Conservation (phyloP, 2,797 vertebrate species). For the Enteromius fasciolatus region DNA sequence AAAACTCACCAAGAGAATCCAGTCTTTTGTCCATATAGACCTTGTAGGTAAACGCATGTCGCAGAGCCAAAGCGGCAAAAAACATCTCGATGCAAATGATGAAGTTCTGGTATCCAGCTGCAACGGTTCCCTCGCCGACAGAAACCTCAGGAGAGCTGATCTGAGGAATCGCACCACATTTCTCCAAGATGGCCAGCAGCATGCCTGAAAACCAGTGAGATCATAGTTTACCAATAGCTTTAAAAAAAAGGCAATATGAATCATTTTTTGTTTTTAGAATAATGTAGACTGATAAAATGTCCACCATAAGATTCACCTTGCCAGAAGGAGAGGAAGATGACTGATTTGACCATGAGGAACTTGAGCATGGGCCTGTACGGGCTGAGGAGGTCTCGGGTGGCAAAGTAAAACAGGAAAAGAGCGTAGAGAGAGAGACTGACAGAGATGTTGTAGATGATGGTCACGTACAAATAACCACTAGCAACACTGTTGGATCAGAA, state of each 20-base stretch:
- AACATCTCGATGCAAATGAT: conserved; percentile 99
- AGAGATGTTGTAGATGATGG: conserved; percentile 95
- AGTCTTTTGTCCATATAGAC: conserved; percentile 93
- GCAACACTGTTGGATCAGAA: conserved; percentile 79
- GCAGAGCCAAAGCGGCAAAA: conserved; percentile 91
- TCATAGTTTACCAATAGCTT: background rate
- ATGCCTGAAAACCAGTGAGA: conserved; percentile 78
- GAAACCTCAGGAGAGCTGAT: conserved; percentile 87
- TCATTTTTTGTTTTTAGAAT: background rate
- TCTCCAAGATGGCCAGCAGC: conserved; percentile 95
- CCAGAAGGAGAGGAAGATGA: conserved; percentile 99
- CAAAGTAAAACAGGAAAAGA: conserved; percentile 96
- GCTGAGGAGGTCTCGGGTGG: conserved; percentile 90
- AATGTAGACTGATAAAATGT: background rate
- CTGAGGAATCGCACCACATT: conserved; percentile 94
- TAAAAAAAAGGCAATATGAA: background rate
- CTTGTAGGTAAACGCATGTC: conserved; percentile 92
- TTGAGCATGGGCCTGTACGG: conserved; percentile 95
- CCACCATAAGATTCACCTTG: conserved; percentile 82
- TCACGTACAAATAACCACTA: conserved; percentile 93
- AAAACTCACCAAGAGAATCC: conserved; percentile 86
- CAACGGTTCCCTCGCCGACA: conserved; percentile 93
- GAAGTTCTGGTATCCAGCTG: conserved; percentile 97
- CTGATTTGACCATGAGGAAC: conserved; percentile 98
- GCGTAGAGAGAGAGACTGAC: conserved; percentile 96